Conservation (phyloP, 1,140 invertebrate species). For the Orussus abietinus region DNA sequence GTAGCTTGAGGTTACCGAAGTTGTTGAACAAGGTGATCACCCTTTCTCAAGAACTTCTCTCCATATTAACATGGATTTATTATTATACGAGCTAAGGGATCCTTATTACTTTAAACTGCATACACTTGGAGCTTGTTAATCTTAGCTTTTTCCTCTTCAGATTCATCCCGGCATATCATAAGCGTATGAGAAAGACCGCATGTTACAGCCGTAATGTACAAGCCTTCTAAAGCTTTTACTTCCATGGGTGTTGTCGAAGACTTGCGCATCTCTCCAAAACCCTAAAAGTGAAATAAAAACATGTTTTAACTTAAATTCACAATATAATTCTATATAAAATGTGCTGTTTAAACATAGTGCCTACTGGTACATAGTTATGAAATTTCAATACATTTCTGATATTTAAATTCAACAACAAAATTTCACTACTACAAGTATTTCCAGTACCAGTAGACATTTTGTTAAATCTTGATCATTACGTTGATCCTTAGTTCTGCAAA, state of each 20-base stretch:
- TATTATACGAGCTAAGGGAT: constrained; percentile 1
- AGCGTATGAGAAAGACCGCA: constrained; percentile 84
- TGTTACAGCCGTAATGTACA: constrained; percentile 74
- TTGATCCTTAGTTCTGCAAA: too few relatives aligned
- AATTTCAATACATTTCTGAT: too few relatives aligned
- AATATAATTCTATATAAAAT: too few relatives aligned
- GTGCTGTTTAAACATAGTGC: too few relatives aligned
- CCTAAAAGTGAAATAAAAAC: constrained; percentile 53
- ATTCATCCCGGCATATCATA: constrained; percentile 64
- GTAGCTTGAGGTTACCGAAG: too few relatives aligned
- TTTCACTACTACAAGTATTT: too few relatives aligned
- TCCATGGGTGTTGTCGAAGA: constrained; percentile 86
- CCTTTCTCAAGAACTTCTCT: constrained; percentile 8
- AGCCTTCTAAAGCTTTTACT: constrained; percentile 75
- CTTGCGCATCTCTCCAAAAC: constrained; percentile 83
- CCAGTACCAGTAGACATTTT: too few relatives aligned
- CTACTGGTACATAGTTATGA: too few relatives aligned
- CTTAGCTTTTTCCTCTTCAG: constrained; percentile 63
- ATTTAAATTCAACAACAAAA: too few relatives aligned
- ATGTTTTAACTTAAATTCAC: too few relatives aligned
- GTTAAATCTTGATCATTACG: too few relatives aligned
- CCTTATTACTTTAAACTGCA: constrained; percentile 40
- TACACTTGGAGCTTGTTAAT: constrained; percentile 62
- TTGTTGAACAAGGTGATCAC: too few relatives aligned
- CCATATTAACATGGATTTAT: constrained; percentile 1